Evolutionary conservation across 2,113 vertebrate species (phyloP).

Genomic region (Phrynocephalus versicolor): DNA sequence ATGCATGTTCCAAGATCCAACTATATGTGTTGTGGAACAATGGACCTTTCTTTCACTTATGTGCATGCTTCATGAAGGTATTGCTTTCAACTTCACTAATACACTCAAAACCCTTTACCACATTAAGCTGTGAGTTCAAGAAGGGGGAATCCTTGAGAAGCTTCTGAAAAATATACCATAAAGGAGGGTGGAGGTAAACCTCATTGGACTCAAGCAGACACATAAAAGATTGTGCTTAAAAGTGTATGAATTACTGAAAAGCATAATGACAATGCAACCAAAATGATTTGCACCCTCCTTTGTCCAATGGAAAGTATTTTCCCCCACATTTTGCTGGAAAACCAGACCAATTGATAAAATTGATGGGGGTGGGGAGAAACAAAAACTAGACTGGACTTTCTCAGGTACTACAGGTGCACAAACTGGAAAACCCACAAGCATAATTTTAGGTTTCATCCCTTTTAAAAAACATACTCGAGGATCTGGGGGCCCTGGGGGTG

Average conservation of each 20-base stretch:
- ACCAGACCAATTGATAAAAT: constrained; percentile 76
- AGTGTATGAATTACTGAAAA: constrained; percentile 80
- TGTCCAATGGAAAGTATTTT: constrained; percentile 70
- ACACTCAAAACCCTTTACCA: too few relatives aligned
- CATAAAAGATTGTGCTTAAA: constrained; percentile 56
- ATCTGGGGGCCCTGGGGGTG: constrained; percentile 33
- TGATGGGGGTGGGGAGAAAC: constrained; percentile 67
- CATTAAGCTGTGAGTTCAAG: too few relatives aligned
- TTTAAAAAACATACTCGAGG: constrained; percentile 78
- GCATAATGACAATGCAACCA: constrained; percentile 76
- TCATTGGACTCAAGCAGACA: background rate
- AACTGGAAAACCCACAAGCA: constrained; percentile 75
- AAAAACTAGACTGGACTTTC: constrained; percentile 73
- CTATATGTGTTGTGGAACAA: too few relatives aligned
- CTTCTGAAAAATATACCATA: too few relatives aligned
- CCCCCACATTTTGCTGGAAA: constrained; percentile 72
- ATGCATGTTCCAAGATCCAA: too few relatives aligned
- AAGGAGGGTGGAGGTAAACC: too few relatives aligned
- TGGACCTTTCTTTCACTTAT: too few relatives aligned
- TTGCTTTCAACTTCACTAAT: too few relatives aligned
- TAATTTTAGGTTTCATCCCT: constrained; percentile 77
- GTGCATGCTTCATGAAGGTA: too few relatives aligned
- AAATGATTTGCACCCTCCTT: constrained; percentile 65
- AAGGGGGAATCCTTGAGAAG: too few relatives aligned
- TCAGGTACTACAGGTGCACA: constrained; percentile 69